Evolutionary conservation across 2,888 invertebrate species (phyloP).

Genomic region (Stenurella melanura): DNA sequence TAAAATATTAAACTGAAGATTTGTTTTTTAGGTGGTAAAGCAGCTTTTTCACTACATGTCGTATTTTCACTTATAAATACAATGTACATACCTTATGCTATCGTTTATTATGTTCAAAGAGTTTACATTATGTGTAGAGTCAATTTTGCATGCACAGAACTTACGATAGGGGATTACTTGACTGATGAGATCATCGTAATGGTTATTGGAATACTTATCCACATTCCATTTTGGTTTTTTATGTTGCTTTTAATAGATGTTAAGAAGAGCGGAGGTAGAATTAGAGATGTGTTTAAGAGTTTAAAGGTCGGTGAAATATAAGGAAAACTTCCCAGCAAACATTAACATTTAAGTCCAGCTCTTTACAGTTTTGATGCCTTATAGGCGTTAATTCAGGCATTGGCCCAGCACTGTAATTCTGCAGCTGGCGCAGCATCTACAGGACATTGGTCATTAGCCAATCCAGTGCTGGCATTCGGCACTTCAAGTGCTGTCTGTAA

Average conservation of each 20-base stretch:
- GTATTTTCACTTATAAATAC: constrained; percentile 85
- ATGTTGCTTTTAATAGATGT: constrained; percentile 80
- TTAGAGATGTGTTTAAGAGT: constrained; percentile 75
- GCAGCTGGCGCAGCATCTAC: no score
- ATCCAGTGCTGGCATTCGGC: no score
- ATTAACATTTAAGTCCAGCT: no score
- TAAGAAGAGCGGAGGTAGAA: constrained; percentile 79
- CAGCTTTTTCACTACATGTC: constrained; percentile 82
- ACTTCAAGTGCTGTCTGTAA: no score
- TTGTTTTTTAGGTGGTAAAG: constrained; percentile 76
- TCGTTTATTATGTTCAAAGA: constrained; percentile 87
- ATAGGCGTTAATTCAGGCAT: no score
- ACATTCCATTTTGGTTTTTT: constrained; percentile 81
- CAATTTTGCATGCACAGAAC: constrained; percentile 79
- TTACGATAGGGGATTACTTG: constrained; percentile 81
- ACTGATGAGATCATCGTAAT: constrained; percentile 83
- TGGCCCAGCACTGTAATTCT: no score
- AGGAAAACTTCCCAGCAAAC: no score
- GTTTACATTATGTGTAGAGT: constrained; percentile 84
- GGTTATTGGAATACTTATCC: constrained; percentile 79
- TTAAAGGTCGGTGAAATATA: constrained; percentile 60
- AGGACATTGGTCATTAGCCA: no score
- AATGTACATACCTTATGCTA: constrained; percentile 88
- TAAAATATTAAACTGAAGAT: background rate
- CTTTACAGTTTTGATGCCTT: no score